Percentiles rank a stretch among this genome's conserved stretches.
phyloP scores from a whole-genome alignment of 2,888 invertebrate species.

The Xestobium rufovillosum region DNA sequence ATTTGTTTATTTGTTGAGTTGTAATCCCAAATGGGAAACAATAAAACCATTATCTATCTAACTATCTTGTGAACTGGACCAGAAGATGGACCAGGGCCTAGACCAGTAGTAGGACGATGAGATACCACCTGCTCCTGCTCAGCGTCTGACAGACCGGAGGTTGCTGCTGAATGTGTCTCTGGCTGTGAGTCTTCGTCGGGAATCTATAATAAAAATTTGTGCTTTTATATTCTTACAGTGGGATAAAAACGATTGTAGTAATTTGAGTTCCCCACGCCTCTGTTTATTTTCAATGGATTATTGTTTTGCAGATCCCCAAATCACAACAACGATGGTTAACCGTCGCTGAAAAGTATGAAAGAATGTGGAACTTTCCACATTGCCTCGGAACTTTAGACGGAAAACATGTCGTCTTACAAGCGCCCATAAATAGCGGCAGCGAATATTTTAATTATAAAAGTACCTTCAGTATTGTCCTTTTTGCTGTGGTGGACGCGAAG shows the following conservation, averaged over 20 bases:
- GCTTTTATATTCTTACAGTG: too few species aligned
- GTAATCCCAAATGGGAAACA: too few species aligned
- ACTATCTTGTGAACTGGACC: not conserved
- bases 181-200: slow-evolving; percentile 2
- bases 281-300: not conserved
- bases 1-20: too few species aligned
- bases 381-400: slow-evolving; percentile 21
- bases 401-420: slow-evolving; percentile 20
- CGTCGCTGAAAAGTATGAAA: slow-evolving; percentile 13
- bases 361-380: slow-evolving; percentile 21
- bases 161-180: not conserved
- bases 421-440: slow-evolving; percentile 17
- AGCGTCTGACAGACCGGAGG: not conserved
- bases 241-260: slow-evolving; percentile 1
- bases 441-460: slow-evolving; percentile 22
- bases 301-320: slow-evolving; percentile 17
- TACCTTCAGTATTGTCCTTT: slow-evolving; percentile 23
- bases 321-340: slow-evolving; percentile 18
- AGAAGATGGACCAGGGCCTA: not conserved
- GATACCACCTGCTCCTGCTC: slow-evolving; percentile 3
- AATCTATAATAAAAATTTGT: slow-evolving; percentile 1
- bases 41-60: not conserved
- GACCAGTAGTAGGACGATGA: not conserved
- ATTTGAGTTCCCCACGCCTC: not conserved
- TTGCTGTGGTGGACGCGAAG: slow-evolving; percentile 24